Evolutionary conservation across 37 sponge, comb jelly and placozoan genomes (phyloP).

Genomic region (Ianthella basta): DNA sequence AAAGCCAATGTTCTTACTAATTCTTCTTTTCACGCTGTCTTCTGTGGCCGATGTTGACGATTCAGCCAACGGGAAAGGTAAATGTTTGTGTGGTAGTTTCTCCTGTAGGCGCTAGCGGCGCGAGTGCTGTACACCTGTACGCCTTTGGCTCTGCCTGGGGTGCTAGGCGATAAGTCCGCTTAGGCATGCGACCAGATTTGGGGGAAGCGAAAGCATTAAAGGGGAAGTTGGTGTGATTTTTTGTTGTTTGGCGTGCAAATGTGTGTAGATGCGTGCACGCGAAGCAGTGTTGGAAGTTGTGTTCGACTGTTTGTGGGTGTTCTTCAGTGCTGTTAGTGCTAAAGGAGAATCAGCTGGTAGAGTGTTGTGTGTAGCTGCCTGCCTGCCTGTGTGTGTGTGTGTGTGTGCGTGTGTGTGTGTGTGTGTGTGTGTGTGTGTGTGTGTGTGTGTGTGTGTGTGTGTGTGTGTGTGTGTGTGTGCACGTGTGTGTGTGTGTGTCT

Average conservation of each 20-base stretch:
- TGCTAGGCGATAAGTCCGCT: too few relatives aligned
- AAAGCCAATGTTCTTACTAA: not conserved
- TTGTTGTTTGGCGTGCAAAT: not conserved
- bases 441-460: constrained; percentile 12
- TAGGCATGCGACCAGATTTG: too few relatives aligned
- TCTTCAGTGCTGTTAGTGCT: too few relatives aligned
- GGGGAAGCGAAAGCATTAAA: not conserved
- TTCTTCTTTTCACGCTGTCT: constrained; percentile 1
- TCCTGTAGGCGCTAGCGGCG: too few relatives aligned
- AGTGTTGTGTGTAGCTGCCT: not conserved
- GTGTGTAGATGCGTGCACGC: too few relatives aligned
- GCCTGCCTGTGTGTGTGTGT: constrained; percentile 1
- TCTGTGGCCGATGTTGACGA: not conserved
- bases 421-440: constrained; percentile 7
- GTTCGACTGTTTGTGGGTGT: not conserved
- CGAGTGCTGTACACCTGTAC: too few relatives aligned
- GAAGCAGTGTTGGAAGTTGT: not conserved
- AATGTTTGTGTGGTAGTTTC: not conserved
- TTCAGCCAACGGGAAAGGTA: not conserved
- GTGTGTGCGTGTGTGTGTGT: constrained; percentile 1
- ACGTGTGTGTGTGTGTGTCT: not conserved
- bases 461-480: constrained; percentile 13
- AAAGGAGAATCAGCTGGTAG: not conserved
- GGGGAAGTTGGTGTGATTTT: not conserved
- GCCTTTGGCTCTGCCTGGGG: too few relatives aligned